Percentiles rank a stretch among this genome's conserved stretches.
Evolutionary conservation across 2,797 vertebrate genomes (phyloP).

Genomic region (Podargus strigoides): DNA sequence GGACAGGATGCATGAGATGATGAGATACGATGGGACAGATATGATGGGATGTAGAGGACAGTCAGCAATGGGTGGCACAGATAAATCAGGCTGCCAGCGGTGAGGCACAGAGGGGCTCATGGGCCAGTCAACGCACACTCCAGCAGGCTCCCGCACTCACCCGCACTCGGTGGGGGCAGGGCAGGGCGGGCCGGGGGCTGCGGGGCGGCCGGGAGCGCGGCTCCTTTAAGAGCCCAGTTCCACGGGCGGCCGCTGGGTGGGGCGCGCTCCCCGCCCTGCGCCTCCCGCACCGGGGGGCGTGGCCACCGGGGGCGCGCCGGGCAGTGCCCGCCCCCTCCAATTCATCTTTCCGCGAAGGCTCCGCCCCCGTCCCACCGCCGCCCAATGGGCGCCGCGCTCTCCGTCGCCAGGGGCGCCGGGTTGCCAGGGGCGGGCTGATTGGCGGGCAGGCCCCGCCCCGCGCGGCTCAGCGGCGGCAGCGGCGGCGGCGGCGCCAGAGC

Average conservation of each 20-base stretch:
- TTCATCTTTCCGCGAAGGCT: slow-evolving; percentile 15
- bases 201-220: not conserved
- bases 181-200: not conserved
- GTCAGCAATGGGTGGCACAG: not conserved
- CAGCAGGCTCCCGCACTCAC: not conserved
- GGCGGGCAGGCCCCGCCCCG: slow-evolving; percentile 43
- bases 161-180: not conserved
- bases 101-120: not conserved
- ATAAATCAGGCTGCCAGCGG: not conserved
- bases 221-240: not conserved
- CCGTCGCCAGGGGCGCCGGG: slow-evolving; percentile 16
- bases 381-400: slow-evolving; percentile 32
- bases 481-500: slow-evolving; percentile 62
- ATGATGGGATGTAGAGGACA: not conserved
- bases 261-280: slow-evolving; percentile 23
- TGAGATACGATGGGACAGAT: not conserved
- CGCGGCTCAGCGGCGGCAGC: slow-evolving; percentile 56
- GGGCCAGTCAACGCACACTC: not conserved
- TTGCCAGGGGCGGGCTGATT: slow-evolving; percentile 46
- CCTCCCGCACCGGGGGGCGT: not conserved
- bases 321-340: not conserved
- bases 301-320: not conserved
- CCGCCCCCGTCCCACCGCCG: not conserved
- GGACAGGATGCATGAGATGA: not conserved
- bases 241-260: slow-evolving; percentile 62